These are phyloP conservation scores for Actinopyga echinites DNA, from an alignment of 53 echinoderm and acorn worm species.

Conservation along the genomic window DNA sequence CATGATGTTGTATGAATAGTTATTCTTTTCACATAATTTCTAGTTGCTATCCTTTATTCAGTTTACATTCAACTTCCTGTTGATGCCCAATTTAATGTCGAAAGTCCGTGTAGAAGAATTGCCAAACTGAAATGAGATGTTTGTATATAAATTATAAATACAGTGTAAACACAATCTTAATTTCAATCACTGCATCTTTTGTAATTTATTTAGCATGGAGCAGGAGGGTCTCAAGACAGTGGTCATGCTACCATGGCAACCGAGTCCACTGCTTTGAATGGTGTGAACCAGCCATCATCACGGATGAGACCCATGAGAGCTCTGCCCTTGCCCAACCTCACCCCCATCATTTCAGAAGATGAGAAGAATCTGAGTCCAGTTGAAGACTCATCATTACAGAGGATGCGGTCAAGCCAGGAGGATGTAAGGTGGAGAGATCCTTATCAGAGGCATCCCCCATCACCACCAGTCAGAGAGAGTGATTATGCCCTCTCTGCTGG, in stretches of 20 bases:
- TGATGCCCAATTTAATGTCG: too few species aligned
- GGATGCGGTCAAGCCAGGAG: constrained; percentile 19
- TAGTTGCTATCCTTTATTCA: too few species aligned
- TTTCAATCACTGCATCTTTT: background rate
- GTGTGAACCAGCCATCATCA: constrained; percentile 47
- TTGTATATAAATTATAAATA: too few species aligned
- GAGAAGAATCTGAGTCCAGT: constrained; percentile 46
- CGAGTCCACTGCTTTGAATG: constrained; percentile 56
- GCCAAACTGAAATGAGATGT: too few species aligned
- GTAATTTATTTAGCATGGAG: constrained; percentile 46
- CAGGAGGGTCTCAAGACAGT: constrained; percentile 88
- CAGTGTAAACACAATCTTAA: too few species aligned
- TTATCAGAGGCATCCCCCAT: constrained; percentile 84
- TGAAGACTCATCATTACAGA: background rate
- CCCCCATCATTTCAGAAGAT: constrained; percentile 81
- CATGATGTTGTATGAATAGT: too few species aligned
- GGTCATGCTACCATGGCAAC: constrained; percentile 97
- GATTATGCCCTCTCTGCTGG: background rate
- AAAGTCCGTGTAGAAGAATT: too few species aligned
- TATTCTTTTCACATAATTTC: too few species aligned
- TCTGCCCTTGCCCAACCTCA: constrained; percentile 70
- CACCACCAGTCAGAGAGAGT: constrained; percentile 78
- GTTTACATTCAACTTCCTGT: too few species aligned
- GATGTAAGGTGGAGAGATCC: constrained; percentile 65
- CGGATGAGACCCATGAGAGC: constrained; percentile 79